Base-by-base conservation (phyloP, 1,140 invertebrate genomes). In the Drosophila jambulina region DNA sequence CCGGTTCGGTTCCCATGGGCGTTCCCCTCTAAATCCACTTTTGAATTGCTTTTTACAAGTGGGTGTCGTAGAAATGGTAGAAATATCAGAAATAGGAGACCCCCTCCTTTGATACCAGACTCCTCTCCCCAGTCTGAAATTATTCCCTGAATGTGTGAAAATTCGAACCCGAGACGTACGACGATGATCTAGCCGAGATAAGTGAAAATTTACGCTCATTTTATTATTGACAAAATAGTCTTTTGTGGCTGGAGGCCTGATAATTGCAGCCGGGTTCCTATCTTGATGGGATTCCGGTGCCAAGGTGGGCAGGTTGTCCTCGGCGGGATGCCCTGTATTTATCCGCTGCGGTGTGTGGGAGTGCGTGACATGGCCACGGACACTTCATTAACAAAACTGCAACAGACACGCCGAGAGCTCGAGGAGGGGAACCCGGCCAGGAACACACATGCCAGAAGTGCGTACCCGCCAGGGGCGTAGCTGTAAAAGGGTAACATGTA, bases 91-190 rank as follows among this genome's bases (percentile, higher is more conserved):
- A 56, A 69, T 42, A 34, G 17, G 63, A 78, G 32, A 69, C 23
- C 15, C 57, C 51, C 65, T 40, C 17, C 57, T 61, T 75, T 54
- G 80, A 74, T 69, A 75, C 34, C 40, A 36, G 56, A 81, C 53
- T 27, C 12, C 21, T 19, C 10, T 29, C 17, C 25, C 42, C 42
- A 53, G 57, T 74, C 61, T 42, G 12, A 51, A 71, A 36, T 36
- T 27, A 19, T 36, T 43, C 13, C n/a, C 5, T 63, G 60, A 69
- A 75, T 75, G 83, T 87, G 83, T 87, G 80, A 87, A 86, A 82
- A 79, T 75, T 82, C 71, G 79, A 56, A 58, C 32, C 60, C 23
- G 64, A 79, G 71, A 75, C 32, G 38, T 17, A 38, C 21, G 29
- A 23, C 21, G 23, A 19, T 0, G 65, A 72, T 72, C 67, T 34